Evolutionary conservation across 1,140 invertebrate genomes (phyloP), one percentile per base, ranked within the genome.

Genomic region (Macrobrachium nipponense): DNA sequence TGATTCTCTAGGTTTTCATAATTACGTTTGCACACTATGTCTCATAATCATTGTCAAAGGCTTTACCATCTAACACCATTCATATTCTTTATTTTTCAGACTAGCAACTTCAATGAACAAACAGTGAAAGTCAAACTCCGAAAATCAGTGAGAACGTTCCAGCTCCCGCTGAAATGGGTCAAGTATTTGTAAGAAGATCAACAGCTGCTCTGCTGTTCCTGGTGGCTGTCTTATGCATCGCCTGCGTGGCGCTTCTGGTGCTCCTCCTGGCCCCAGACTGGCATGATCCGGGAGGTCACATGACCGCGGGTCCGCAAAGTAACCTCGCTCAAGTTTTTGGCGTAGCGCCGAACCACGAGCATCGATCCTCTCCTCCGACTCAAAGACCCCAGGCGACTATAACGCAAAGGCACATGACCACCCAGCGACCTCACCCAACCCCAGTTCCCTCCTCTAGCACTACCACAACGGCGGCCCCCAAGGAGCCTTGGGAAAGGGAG

Each of bases 401-500:
- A 15, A 61, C 73, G 72, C 60, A 23, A 18, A 12, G 60, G 12
- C 76, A 43, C 7, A 44, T 60, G n/a, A 17, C 66, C 3, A 6
- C 10, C 5, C 59, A 5, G 20, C 23, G 14, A 18, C 27, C 58
- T 17, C 43, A 14, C 23, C 51, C 83, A 36, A 2, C 72, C n/a
- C 66, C 36, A 2, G 36, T 64, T 14, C 59, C 75, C 11, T 17
- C 44, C 0, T 12, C 77, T 5, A 75, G 44, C n/a, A 68, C 79
- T 0, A 87, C 68, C 5, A 72, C 64, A 10, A 11, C 60, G 14
- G 17, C 60, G 14, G 62, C 87, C 12, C 87, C 87, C 7, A 87
- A 87, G 0, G 90, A 91, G 79, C 92, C 91, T 6, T 92, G 91
- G 91, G 90, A 89, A 77, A 66, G 60, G 15, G 86, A 90, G 68